These are phyloP conservation scores for Gymnothorax reevesii DNA, from an alignment of 2,797 vertebrate species.

Conservation along the genomic window DNA sequence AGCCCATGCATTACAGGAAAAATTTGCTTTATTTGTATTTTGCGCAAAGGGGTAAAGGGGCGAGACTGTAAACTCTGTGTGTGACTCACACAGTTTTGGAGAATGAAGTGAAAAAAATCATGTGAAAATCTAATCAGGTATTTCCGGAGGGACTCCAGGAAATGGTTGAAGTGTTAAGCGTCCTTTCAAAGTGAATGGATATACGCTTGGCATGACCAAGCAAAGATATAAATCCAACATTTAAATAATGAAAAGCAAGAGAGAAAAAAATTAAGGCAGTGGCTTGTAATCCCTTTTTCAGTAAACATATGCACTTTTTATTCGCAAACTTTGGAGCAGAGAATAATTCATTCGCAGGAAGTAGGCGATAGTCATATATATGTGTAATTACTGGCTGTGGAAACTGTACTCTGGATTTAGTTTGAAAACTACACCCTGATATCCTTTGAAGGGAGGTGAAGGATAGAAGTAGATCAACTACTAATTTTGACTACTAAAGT, in stretches of 20 bases:
- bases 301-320: background rate
- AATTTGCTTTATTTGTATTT: too few species aligned
- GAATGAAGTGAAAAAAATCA: background rate
- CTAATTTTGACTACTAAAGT: background rate
- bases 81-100: background rate
- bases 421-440: background rate
- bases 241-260: background rate
- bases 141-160: background rate
- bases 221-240: background rate
- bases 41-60: too few species aligned
- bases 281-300: background rate
- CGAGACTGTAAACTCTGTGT: too few species aligned
- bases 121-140: background rate
- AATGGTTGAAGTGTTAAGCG: background rate
- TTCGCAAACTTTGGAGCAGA: background rate
- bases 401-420: background rate
- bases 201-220: background rate
- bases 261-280: background rate
- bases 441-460: background rate
- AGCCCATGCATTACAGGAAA: too few species aligned
- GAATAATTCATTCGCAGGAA: background rate
- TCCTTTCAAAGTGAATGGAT: background rate
- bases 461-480: background rate
- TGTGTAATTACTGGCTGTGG: background rate
- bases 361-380: background rate